These are phyloP conservation scores for Hypolimnas misippus DNA, from an alignment of 2,888 invertebrate genomes.

Conservation along the genomic window DNA sequence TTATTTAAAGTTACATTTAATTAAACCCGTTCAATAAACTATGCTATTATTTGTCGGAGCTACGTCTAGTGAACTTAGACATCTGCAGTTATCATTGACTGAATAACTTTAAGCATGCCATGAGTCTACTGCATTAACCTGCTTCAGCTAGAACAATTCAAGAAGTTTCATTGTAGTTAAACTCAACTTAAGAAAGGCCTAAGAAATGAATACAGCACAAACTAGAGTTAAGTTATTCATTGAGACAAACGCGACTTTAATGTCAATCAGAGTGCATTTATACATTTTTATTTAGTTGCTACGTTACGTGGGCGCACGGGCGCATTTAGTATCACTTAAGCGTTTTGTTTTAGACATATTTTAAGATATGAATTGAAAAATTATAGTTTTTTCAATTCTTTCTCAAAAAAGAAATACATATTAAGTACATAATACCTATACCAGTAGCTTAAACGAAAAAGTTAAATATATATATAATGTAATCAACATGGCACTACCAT, in stretches of 20 bases:
- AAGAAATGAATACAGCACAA: background rate
- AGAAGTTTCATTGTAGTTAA: slow-evolving; percentile 22
- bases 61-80: slow-evolving; percentile 22
- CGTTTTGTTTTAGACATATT: background rate
- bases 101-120: slow-evolving; percentile 39
- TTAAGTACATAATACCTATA: no score
- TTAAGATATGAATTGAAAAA: background rate
- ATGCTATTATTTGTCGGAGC: slow-evolving; percentile 8
- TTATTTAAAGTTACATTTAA: no score
- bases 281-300: background rate
- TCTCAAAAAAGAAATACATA: no score
- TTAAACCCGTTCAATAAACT: slow-evolving; percentile 1
- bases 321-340: background rate
- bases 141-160: slow-evolving; percentile 27
- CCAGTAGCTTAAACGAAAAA: no score
- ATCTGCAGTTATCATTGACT: slow-evolving; percentile 33
- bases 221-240: slow-evolving; percentile 6
- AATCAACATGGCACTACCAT: no score
- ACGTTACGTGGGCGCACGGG: background rate
- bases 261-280: slow-evolving; percentile 9
- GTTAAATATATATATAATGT: no score
- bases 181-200: slow-evolving; percentile 20
- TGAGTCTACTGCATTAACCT: slow-evolving; percentile 31
- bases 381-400: no score
- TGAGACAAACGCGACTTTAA: slow-evolving; percentile 1